A percentile compares a stretch with the other conserved stretches of the same genome.
These are phyloP conservation scores for Subacronicta megacephala DNA, from an alignment of 2,888 invertebrate genomes.

Conservation along the genomic window DNA sequence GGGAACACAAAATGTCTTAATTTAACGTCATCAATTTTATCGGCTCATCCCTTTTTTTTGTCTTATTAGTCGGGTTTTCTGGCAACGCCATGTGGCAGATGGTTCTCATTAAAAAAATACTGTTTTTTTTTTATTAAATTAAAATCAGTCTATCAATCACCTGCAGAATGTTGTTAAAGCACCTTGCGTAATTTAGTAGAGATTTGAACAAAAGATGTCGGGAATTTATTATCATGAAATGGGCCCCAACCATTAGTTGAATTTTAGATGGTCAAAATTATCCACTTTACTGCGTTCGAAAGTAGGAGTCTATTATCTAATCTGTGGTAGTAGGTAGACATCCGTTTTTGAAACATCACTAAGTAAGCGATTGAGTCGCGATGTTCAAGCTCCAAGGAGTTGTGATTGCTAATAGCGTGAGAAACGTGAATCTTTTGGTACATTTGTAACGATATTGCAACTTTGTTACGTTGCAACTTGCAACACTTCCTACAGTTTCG, in stretches of 20 bases:
- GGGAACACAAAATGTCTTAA: conserved; percentile 5
- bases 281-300: conserved; percentile 11
- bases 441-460: conserved; percentile 24
- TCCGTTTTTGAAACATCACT: conserved; percentile 43
- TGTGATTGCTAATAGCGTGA: conserved; percentile 31
- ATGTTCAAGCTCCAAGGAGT: conserved; percentile 6
- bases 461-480: no score
- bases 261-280: background rate
- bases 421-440: conserved; percentile 39
- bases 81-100: no score
- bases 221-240: no score
- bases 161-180: no score
- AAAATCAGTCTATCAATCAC: no score
- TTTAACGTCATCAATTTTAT: background rate
- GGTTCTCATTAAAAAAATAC: no score
- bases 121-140: no score
- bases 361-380: conserved; percentile 16
- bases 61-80: no score
- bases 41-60: no score
- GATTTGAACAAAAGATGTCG: no score
- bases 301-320: no score
- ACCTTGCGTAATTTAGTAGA: no score
- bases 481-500: conserved; percentile 32
- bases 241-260: background rate
- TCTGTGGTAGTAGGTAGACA: conserved; percentile 1